phyloP scores from a whole-genome alignment of 53 echinoderm and acorn worm genomes.

The Arbacia lixula region DNA sequence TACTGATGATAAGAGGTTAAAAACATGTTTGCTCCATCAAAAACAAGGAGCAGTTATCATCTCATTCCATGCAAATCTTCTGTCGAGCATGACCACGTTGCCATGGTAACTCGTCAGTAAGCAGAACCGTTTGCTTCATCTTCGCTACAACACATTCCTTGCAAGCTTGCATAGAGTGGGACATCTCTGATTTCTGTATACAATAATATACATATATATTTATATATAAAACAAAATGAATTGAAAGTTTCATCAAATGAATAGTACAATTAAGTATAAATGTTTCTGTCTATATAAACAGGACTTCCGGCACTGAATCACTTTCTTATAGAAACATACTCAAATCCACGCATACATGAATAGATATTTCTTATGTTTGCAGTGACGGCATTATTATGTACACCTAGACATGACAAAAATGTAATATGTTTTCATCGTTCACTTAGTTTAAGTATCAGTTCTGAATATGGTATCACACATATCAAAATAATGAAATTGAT shows the following conservation, averaged over 20 bases:
- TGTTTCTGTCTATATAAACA: constrained; percentile 36
- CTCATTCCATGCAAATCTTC: too few relatives aligned
- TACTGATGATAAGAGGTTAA: constrained; percentile 33
- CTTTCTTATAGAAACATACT: constrained; percentile 5
- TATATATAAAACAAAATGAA: constrained; percentile 32
- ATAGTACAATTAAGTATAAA: constrained; percentile 47
- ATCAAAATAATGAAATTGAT: too few relatives aligned
- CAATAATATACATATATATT: constrained; percentile 36
- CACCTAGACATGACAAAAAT: neutral
- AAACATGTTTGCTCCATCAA: constrained; percentile 26
- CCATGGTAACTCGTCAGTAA: too few relatives aligned
- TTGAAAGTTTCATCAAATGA: constrained; percentile 16
- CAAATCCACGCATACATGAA: too few relatives aligned
- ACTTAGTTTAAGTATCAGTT: too few relatives aligned
- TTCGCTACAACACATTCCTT: too few relatives aligned
- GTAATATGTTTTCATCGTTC: too few relatives aligned
- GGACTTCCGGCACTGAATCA: constrained; percentile 21
- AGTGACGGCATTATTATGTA: constrained; percentile 13
- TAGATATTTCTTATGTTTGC: neutral
- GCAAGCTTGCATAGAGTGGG: constrained; percentile 28
- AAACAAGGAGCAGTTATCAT: constrained; percentile 9
- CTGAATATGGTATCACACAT: too few relatives aligned
- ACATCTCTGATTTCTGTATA: constrained; percentile 29
- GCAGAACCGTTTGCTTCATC: too few relatives aligned
- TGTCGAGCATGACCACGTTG: too few relatives aligned